A percentile compares a stretch with the other conserved stretches of the same genome.
Evolutionary conservation across 2,888 invertebrate genomes (phyloP).

Genomic region (Lasius platythorax): DNA sequence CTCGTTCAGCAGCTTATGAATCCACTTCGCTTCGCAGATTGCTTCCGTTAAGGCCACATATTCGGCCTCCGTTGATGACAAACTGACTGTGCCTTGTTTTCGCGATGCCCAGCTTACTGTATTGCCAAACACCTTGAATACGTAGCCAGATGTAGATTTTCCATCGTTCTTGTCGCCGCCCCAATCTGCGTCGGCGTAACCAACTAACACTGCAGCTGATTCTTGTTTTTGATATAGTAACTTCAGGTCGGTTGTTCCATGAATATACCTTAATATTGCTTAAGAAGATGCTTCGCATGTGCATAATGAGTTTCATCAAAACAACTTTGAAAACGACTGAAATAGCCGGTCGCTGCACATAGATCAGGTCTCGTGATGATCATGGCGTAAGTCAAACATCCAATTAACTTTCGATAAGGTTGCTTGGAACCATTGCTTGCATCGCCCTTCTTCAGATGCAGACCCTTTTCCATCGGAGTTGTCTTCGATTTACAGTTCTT

Average conservation of each 20-base stretch:
- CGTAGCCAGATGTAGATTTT: not conserved
- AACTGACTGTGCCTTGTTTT: not conserved
- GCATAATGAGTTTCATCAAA: not conserved
- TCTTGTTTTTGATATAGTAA: not conserved
- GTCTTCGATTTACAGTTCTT: not conserved
- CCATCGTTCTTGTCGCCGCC: not conserved
- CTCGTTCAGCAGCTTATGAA: not conserved
- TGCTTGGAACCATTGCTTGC: not conserved
- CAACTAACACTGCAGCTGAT: not conserved
- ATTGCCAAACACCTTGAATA: not conserved
- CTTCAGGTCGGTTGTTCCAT: not conserved
- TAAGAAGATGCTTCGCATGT: not conserved
- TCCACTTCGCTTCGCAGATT: not conserved
- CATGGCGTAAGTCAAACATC: not conserved
- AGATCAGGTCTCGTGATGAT: not conserved
- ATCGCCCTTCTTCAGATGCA: not conserved
- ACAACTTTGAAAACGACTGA: not conserved
- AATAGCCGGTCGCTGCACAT: not conserved
- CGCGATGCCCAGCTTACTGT: not conserved
- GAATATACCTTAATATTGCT: not conserved
- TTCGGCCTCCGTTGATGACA: not conserved
- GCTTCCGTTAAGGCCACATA: not conserved
- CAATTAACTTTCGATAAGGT: not conserved
- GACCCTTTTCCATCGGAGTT: not conserved
- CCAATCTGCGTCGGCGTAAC: not conserved